A percentile compares a stretch with the other conserved stretches of the same genome.
Evolutionary conservation across 2,888 invertebrate genomes (phyloP).

Genomic region (Stictocephala bisonia): DNA sequence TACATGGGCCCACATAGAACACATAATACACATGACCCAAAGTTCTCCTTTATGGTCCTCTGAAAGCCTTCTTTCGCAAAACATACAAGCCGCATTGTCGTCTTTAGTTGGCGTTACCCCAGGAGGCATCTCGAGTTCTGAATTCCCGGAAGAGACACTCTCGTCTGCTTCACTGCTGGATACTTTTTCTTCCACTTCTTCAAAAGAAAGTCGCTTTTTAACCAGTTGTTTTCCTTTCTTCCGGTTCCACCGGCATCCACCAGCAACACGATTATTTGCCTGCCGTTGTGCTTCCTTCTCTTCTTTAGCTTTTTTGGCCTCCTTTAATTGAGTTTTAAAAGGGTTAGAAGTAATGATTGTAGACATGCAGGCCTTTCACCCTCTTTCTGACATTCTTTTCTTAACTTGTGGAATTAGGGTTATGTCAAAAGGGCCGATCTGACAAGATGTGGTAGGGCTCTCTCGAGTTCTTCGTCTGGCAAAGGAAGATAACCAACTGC

Average conservation of each 20-base stretch:
- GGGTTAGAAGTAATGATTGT: background rate
- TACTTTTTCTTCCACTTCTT: too few species aligned
- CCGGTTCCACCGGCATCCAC: background rate
- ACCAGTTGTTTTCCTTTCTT: background rate
- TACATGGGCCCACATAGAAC: too few species aligned
- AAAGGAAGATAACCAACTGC: too few species aligned
- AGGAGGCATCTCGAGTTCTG: background rate
- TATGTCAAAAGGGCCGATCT: conserved; percentile 9
- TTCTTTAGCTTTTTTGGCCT: background rate
- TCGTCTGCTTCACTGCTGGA: background rate
- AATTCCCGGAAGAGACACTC: background rate
- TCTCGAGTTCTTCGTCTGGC: too few species aligned
- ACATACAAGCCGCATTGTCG: background rate
- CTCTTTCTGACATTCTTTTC: background rate
- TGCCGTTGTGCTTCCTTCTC: background rate
- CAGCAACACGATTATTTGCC: background rate
- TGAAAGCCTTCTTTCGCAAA: background rate
- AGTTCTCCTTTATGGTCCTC: background rate
- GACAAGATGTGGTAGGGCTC: background rate
- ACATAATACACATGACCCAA: background rate
- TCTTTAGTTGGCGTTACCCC: background rate
- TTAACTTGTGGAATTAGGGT: background rate
- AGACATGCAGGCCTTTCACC: background rate
- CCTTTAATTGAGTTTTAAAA: background rate
- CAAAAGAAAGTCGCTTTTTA: background rate